Evolutionary conservation across 2,797 vertebrate species (phyloP).

Genomic region (Sternotherus odoratus): DNA sequence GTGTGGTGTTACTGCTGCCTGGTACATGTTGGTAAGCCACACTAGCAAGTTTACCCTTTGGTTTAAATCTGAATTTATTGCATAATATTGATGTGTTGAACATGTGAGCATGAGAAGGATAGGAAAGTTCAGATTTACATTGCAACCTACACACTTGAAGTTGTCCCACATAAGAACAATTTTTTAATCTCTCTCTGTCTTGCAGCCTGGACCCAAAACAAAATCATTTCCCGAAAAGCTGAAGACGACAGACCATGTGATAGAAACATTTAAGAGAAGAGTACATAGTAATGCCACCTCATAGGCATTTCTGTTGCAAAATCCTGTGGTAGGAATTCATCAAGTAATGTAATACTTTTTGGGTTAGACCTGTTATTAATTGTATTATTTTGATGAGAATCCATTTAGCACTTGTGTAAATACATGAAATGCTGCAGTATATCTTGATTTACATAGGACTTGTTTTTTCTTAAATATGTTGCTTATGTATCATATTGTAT

Average conservation of each 20-base stretch:
- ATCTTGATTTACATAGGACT: fast-evolving
- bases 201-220: slow-evolving; percentile 55
- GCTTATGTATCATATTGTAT: fast-evolving
- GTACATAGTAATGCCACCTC: background rate
- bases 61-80: background rate
- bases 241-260: slow-evolving; percentile 23
- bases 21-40: background rate
- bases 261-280: slow-evolving; percentile 11
- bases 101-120: fast-evolving
- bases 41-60: no score
- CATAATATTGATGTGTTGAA: fast-evolving
- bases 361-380: fast-evolving
- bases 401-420: fast-evolving
- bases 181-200: background rate
- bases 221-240: slow-evolving; percentile 18
- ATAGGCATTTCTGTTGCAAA: background rate
- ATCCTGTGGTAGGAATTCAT: fast-evolving
- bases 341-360: fast-evolving
- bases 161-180: fast-evolving
- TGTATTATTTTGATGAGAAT: background rate
- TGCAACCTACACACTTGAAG: fast-evolving
- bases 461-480: background rate
- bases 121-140: fast-evolving
- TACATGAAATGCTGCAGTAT: fast-evolving
- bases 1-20: no score